These are phyloP conservation scores for Octodonta nipae DNA, from an alignment of 2,888 invertebrate genomes.

Conservation along the genomic window DNA sequence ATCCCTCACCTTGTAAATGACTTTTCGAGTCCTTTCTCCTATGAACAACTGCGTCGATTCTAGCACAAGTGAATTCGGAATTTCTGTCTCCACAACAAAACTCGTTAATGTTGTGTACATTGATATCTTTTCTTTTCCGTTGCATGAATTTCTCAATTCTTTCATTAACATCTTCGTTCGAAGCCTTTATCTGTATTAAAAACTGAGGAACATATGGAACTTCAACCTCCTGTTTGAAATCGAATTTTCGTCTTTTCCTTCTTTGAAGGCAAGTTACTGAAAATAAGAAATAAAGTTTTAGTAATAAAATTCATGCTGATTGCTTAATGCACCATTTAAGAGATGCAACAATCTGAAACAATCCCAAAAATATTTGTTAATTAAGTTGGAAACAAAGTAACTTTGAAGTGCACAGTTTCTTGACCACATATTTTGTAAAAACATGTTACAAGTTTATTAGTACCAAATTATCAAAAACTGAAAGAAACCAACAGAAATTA, in stretches of 20 bases:
- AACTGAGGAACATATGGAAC: conserved; percentile 32
- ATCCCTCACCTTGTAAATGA: conserved; percentile 74
- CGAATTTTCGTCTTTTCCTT: conserved; percentile 17
- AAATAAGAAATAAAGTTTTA: too few relatives aligned
- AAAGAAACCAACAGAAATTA: too few relatives aligned
- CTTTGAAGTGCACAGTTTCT: too few relatives aligned
- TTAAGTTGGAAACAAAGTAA: too few relatives aligned
- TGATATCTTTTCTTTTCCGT: conserved; percentile 60
- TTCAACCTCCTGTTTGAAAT: conserved; percentile 25
- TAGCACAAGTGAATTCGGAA: conserved; percentile 53
- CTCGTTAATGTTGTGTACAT: conserved; percentile 60
- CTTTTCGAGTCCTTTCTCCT: conserved; percentile 62
- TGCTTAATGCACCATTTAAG: too few relatives aligned
- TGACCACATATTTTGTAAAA: too few relatives aligned
- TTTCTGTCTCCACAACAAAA: conserved; percentile 44
- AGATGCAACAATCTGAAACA: too few relatives aligned
- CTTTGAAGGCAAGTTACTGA: conserved; percentile 16
- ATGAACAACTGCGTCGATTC: conserved; percentile 59
- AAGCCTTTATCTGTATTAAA: conserved; percentile 57
- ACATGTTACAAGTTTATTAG: too few relatives aligned
- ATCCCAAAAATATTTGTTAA: too few relatives aligned
- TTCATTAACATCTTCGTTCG: conserved; percentile 48
- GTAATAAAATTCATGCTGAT: too few relatives aligned
- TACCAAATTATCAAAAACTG: too few relatives aligned
- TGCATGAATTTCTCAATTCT: conserved; percentile 63